These are phyloP conservation scores for Microvelia longipes DNA, from an alignment of 1,140 invertebrate genomes.

Conservation along the genomic window DNA sequence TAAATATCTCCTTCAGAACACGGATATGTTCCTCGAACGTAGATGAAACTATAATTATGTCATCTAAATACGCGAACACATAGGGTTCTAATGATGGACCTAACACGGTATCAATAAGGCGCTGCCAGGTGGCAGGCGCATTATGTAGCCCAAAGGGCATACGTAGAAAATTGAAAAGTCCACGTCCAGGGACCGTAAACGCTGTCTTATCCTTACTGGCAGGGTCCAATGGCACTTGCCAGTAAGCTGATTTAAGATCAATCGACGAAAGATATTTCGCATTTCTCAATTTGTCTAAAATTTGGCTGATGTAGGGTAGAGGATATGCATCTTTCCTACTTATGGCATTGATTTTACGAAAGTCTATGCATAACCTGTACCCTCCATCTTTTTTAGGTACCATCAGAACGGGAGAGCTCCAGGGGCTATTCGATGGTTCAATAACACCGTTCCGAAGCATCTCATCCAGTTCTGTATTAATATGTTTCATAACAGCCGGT, in stretches of 20 bases:
- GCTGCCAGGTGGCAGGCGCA: conserved; percentile 27
- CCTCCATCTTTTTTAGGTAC: conserved; percentile 35
- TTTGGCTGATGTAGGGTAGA: conserved; percentile 13
- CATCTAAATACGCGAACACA: conserved; percentile 29
- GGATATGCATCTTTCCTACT: conserved; percentile 25
- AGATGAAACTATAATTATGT: conserved; percentile 28
- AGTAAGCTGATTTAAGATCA: conserved; percentile 26
- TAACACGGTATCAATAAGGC: conserved; percentile 12
- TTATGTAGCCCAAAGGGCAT: conserved; percentile 32
- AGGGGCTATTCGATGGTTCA: conserved; percentile 30
- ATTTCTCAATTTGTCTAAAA: neutral
- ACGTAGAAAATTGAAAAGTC: conserved; percentile 27
- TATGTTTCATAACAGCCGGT: conserved; percentile 7
- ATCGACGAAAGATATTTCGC: conserved; percentile 21
- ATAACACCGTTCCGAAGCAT: conserved; percentile 29
- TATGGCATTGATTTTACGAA: conserved; percentile 29
- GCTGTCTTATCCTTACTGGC: conserved; percentile 12
- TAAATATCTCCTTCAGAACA: conserved; percentile 19
- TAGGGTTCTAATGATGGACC: conserved; percentile 23
- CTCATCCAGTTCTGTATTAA: conserved; percentile 16
- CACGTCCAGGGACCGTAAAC: conserved; percentile 19
- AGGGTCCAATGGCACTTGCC: conserved; percentile 12
- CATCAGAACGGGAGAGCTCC: conserved; percentile 33
- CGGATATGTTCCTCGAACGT: conserved; percentile 27
- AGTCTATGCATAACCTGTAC: conserved; percentile 34